Conservation (phyloP, 2,888 invertebrate genomes). For the Heteromurus nitidus region DNA sequence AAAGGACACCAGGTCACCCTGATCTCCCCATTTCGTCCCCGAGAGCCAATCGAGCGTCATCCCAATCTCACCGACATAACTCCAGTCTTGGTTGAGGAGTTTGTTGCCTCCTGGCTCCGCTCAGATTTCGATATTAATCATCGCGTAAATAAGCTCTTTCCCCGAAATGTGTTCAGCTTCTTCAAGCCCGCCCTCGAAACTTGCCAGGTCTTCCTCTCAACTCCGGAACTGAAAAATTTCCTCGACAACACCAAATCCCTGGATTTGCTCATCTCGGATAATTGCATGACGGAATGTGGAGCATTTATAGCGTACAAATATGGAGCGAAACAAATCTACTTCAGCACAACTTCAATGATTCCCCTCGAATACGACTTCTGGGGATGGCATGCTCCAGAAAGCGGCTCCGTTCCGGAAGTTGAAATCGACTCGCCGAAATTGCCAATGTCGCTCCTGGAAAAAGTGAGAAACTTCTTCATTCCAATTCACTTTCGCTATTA, state of each 20-base stretch:
- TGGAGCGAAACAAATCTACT: slow-evolving; percentile 43
- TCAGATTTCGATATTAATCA: slow-evolving; percentile 44
- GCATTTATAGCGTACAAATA: slow-evolving; percentile 58
- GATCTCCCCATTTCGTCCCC: slow-evolving; percentile 49
- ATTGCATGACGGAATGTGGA: slow-evolving; percentile 62
- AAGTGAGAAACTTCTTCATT: slow-evolving; percentile 8
- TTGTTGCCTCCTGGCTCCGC: background rate
- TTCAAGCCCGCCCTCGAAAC: background rate
- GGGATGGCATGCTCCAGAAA: slow-evolving; percentile 50
- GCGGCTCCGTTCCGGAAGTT: slow-evolving; percentile 58
- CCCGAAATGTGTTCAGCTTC: background rate
- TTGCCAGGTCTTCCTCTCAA: slow-evolving; percentile 15
- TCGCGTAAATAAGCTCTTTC: slow-evolving; percentile 1
- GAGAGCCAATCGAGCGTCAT: slow-evolving; percentile 10
- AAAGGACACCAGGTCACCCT: slow-evolving; percentile 64
- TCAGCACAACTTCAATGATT: slow-evolving; percentile 42
- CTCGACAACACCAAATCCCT: background rate
- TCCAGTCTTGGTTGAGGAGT: slow-evolving; percentile 22
- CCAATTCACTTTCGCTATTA: slow-evolving; percentile 16
- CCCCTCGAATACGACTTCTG: slow-evolving; percentile 50
- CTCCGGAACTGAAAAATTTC: slow-evolving; percentile 21
- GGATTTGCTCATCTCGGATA: slow-evolving; percentile 8
- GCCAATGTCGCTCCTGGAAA: slow-evolving; percentile 32
- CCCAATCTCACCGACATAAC: slow-evolving; percentile 41
- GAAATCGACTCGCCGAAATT: background rate